Evolutionary conservation across 2,113 vertebrate genomes (phyloP), one percentile per base, ranked within the genome.

Genomic region (Marmota monax): DNA sequence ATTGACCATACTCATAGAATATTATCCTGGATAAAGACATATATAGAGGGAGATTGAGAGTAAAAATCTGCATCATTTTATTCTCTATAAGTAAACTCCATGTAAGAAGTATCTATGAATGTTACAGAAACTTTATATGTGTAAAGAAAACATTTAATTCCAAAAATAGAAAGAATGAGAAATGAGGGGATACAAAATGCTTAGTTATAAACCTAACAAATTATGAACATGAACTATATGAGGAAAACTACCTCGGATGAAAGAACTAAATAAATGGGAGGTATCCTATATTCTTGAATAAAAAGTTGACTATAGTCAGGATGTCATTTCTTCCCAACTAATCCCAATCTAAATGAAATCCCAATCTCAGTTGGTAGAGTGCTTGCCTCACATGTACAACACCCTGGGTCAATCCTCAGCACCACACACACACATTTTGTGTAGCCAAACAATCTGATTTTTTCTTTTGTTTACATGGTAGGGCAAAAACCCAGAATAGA

Each of bases 81-180:
- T 51, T 70, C 8, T 4, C 0, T 42, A 61, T 11, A 0, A 25
- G 8, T 63, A 63, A 61, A 7, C 22, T 23, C 58, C 23, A 45
- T 45, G 7, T 11, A 63, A 63, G 25, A 22, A 63, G 25, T 23
- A 63, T 27, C 61, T 63, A 63, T 63, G 61, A 27, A 63, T 79
- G 78, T 74, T 65, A 72, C 8, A 77, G 27, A 74, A 79, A 65
- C 4, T 82, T 86, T 58, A 61, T 86, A 53, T 82, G 34, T 67
- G 4, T 88, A 96, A 80, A 58, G 18, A 88, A 90, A 89, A 69
- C 5, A 65, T 63, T 84, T 77, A 48, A 58, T 89, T 32, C 6
- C 25, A 51, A 73, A 89, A 79, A 53, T n/a, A 80, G 2, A 27
- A 61, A 51, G 58, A 48, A 77, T n/a, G 51, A 51, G 37, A 56